Percentiles rank a stretch among this genome's conserved stretches.
Conservation (phyloP, 2,113 vertebrate species). For the Phycodurus eques region DNA sequence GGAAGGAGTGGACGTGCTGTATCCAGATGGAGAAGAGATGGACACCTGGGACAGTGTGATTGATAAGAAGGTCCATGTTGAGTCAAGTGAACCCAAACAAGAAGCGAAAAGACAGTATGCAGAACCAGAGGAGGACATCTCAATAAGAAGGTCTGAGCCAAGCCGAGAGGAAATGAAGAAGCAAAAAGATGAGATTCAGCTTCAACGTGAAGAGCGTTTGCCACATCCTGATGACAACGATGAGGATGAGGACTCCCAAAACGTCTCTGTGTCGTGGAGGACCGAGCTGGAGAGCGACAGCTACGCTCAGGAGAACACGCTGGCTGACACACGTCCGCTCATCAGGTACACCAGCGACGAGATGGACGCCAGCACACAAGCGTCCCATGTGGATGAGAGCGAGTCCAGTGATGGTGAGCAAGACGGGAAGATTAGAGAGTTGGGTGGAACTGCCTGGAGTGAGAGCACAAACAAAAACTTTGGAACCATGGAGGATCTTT, state of each 20-base stretch:
- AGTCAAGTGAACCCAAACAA: slow-evolving; percentile 5
- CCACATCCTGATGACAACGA: slow-evolving; percentile 25
- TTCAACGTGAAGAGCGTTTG: neutral
- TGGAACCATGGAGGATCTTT: slow-evolving; percentile 75
- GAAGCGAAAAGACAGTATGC: slow-evolving; percentile 29
- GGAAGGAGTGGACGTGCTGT: slow-evolving; percentile 48
- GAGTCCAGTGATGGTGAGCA: slow-evolving; percentile 70
- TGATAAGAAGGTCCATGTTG: slow-evolving; percentile 34
- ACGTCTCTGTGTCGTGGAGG: slow-evolving; percentile 69
- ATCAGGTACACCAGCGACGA: slow-evolving; percentile 75
- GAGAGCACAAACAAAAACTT: slow-evolving; percentile 60
- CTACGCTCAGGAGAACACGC: slow-evolving; percentile 75
- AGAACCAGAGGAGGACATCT: slow-evolving; percentile 59
- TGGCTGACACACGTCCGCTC: slow-evolving; percentile 73
- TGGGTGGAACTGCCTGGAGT: slow-evolving; percentile 35
- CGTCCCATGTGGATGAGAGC: slow-evolving; percentile 52
- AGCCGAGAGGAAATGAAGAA: slow-evolving; percentile 6
- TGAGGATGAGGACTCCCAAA: slow-evolving; percentile 66
- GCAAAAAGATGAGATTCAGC: neutral
- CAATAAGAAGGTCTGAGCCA: slow-evolving; percentile 29
- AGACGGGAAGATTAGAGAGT: slow-evolving; percentile 46
- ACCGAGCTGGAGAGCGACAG: slow-evolving; percentile 70
- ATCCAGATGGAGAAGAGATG: slow-evolving; percentile 63
- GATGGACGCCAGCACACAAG: slow-evolving; percentile 63
- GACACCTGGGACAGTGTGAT: slow-evolving; percentile 63